These are phyloP conservation scores for Terebella lapidaria DNA, from an alignment of 2,888 invertebrate genomes.

Conservation along the genomic window DNA sequence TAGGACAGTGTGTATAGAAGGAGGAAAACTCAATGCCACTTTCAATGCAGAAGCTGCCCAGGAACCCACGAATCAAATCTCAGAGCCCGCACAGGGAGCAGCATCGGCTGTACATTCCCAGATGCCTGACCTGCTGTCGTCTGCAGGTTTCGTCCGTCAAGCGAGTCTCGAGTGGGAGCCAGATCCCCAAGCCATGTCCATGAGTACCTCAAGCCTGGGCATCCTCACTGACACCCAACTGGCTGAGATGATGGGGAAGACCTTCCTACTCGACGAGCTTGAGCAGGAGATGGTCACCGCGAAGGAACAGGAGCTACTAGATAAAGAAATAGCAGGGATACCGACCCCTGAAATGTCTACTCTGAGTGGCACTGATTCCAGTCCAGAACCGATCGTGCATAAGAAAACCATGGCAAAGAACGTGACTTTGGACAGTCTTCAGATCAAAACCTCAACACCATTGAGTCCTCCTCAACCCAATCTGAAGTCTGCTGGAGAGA, in stretches of 20 bases:
- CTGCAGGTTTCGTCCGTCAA: neutral
- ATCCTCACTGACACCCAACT: conserved; percentile 12
- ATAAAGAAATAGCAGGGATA: conserved; percentile 24
- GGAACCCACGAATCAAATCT: neutral
- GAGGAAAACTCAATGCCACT: neutral
- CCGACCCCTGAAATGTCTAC: conserved; percentile 23
- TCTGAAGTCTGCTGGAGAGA: conserved; percentile 7
- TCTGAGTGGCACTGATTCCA: conserved; percentile 8
- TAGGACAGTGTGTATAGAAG: too few relatives aligned
- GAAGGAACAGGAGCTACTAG: conserved; percentile 8
- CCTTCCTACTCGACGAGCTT: conserved; percentile 7
- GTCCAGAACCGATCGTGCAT: conserved; percentile 14
- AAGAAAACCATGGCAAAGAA: neutral
- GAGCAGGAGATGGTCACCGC: neutral
- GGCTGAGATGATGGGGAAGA: conserved; percentile 11
- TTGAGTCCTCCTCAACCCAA: neutral
- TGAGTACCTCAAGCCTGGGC: conserved; percentile 17
- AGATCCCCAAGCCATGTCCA: neutral
- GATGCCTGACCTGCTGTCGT: neutral
- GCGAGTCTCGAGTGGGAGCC: neutral
- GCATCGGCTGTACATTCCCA: neutral
- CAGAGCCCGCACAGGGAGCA: neutral
- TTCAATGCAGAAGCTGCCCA: neutral
- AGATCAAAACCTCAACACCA: neutral
- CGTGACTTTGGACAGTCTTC: neutral